A percentile compares a stretch with the other conserved stretches of the same genome.
These are phyloP conservation scores for Acanthurus leucopareius DNA, from an alignment of 2,797 vertebrate species.

Conservation along the genomic window DNA sequence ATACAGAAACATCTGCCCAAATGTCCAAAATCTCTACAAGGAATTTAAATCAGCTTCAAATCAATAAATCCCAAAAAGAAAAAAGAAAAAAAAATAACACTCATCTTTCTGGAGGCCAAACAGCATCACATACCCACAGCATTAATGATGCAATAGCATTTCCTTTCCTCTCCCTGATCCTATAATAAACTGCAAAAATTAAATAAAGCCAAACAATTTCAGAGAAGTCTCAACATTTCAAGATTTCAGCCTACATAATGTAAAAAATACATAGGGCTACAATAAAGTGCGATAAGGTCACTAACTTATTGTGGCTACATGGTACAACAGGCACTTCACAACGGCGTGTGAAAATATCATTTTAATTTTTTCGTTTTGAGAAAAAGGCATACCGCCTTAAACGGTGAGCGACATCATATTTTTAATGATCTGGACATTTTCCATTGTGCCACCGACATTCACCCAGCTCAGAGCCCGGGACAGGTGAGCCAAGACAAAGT, in stretches of 20 bases:
- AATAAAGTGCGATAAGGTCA: constrained; percentile 18
- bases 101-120: constrained; percentile 31
- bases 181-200: constrained; percentile 13
- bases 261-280: background rate
- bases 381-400: constrained; percentile 38
- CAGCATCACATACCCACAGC: constrained; percentile 21
- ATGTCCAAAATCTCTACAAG: constrained; percentile 3
- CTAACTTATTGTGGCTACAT: constrained; percentile 10
- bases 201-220: background rate
- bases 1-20: constrained; percentile 22
- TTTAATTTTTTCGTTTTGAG: background rate
- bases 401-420: constrained; percentile 56
- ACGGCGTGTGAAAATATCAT: background rate
- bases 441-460: constrained; percentile 44
- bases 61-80: background rate
- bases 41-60: constrained; percentile 11
- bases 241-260: background rate
- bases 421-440: constrained; percentile 47
- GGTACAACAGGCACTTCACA: constrained; percentile 5
- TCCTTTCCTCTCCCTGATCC: constrained; percentile 3
- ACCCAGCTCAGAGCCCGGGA: constrained; percentile 36
- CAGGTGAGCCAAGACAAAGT: constrained; percentile 51
- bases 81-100: no score
- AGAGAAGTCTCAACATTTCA: background rate
- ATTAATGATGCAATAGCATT: constrained; percentile 20